Conservation (phyloP, 2,113 vertebrate species). For the Lophotis ruficrista region DNA sequence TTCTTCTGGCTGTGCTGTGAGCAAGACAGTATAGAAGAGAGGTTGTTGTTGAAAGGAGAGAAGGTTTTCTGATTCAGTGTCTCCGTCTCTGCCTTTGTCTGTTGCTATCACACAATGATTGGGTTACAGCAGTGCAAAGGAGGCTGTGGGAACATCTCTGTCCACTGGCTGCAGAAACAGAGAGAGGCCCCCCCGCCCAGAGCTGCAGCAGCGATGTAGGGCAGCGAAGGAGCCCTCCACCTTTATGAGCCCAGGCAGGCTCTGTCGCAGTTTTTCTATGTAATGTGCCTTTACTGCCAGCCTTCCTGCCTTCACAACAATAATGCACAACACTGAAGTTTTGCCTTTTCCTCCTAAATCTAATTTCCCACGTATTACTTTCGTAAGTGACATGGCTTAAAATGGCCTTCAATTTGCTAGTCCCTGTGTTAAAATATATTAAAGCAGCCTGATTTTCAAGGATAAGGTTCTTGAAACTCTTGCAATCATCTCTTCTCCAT, state of each 20-base stretch:
- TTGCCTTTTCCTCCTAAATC: not conserved
- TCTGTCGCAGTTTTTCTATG: not conserved
- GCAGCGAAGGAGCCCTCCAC: not conserved
- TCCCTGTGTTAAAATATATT: not conserved
- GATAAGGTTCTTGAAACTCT: not conserved
- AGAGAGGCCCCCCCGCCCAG: slow-evolving; percentile 44
- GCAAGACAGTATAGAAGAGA: not conserved
- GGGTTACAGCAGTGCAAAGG: slow-evolving; percentile 71
- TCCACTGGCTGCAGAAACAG: slow-evolving; percentile 49
- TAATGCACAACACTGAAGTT: not conserved
- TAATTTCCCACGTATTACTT: not conserved
- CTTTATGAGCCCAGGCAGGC: not conserved
- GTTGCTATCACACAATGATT: slow-evolving; percentile 74
- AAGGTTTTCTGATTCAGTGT: slow-evolving; percentile 3
- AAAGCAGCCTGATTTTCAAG: not conserved
- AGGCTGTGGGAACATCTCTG: slow-evolving; percentile 74
- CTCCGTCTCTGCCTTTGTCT: slow-evolving; percentile 57
- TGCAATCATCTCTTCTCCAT: not conserved
- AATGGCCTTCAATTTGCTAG: not conserved
- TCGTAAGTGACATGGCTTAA: not conserved
- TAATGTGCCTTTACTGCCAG: accelerated
- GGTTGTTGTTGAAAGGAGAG: not conserved
- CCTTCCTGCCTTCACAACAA: not conserved
- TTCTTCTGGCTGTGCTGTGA: not conserved
- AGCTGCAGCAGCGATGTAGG: slow-evolving; percentile 17